Evolutionary conservation across 2,797 vertebrate species (phyloP), one percentile per base, ranked within the genome.

Genomic region (Gadopsis marmoratus): DNA sequence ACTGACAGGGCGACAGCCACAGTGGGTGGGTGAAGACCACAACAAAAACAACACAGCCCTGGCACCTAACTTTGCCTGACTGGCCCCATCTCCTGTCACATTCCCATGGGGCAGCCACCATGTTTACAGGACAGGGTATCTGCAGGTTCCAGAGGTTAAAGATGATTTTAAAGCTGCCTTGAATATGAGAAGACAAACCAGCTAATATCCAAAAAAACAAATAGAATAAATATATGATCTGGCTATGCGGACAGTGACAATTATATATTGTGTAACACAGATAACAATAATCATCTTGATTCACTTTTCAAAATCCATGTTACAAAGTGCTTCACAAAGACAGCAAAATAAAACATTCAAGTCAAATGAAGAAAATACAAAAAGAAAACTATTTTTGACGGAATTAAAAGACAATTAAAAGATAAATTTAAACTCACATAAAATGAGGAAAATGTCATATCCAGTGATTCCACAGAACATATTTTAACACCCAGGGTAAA

Each of bases 1-100:
- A 50, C 74, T 86, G 91, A 90, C 84, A 84, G 83, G 87, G 81
- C 26, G 75, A 83, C 83, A 86, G 84, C 76, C 84, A 41, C 83
- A 82, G 81, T 51, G 77, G 88, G 88, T 76, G 74, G 78, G 75
- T 79, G 78, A 82, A 66, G 83, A 81, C 78, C 72, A 61, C 69
- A 85, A 79, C 75, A 79, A 82, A 91, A 86, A 90, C 60, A 83
- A 59, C 72, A 37, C 62, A 71, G 66, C 70, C 45, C 71, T 13
- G 64, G 64, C 72, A 78, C 56, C 72, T 86, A 59, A 5, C 37
- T 53, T 14, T 39, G 50, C 55, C 77, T 66, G 50, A 55, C 75
- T 21, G 45, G 66, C 56, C 63, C 47, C 51, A 43, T 33, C 58
- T 55, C 51, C n/a, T 70, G 53, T 78, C 71, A 63, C 68, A 43